Evolutionary conservation across 1,140 invertebrate genomes (phyloP), one percentile per base, ranked within the genome.

Genomic region (Trachymyrmex cornetzi): DNA sequence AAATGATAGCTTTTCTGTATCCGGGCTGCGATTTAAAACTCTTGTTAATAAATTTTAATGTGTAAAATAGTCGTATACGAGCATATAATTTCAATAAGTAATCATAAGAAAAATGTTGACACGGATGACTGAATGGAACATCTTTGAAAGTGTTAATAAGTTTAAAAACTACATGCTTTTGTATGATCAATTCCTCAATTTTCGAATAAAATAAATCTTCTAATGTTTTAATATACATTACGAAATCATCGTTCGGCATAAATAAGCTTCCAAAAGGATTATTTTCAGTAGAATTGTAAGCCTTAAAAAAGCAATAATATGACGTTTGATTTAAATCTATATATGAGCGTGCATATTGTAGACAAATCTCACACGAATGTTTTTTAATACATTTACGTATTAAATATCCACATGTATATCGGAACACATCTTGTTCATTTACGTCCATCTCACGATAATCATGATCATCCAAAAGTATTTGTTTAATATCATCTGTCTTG

Each of bases 331-430:
- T 71, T 71, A 71, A 71, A 71, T 71, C 67, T 5, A n/a, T 71
- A 71, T 71, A 71, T 0, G 48, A 27, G 44, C 14, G 22, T 53
- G 67, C 67, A 71, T 71, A 71, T 71, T 71, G 44, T 0, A 71
- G 50, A 53, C 67, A 71, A 71, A 71, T 71, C 1, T 53, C 19
- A 53, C 67, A 71, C 9, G 44, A 71, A 71, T 71, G 67, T 71
- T 71, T 71, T 71, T 53, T 22, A 71, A 71, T 48, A 71, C 44
- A 71, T 71, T 53, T 71, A 71, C 22, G 67, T 71, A 71, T 71
- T 71, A 71, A 0, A 53, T 71, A 71, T 53, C 69, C 69, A 71
- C 69, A 71, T 50, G 53, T 4, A 71, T 27, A 71, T 30, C 69
- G 14, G 7, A 71, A 71, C 12, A 24, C 69, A 53, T 71, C 69